Base-by-base conservation (phyloP, 2,113 vertebrate genomes). In the Notiomystis cincta region DNA sequence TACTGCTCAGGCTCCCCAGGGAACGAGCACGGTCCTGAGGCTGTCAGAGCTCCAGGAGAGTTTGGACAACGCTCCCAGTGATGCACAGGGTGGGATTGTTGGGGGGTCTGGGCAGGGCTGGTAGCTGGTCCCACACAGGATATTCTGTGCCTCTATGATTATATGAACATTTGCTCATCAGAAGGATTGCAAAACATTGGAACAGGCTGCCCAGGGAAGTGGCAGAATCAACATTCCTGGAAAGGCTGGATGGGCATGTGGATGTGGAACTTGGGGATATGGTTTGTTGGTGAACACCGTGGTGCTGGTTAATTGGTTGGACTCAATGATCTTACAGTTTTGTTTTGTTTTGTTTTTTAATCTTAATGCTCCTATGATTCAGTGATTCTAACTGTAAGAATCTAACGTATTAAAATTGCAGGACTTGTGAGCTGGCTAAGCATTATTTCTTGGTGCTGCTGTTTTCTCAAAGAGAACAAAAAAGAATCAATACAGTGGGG, bases 41-140 rank as follows among this genome's bases (percentile, higher is more conserved):
- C 13, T 89, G 45, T 12, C 24, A 40, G 24, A 82, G n/a, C 4
- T 60, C 11, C 21, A 47, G 54, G 11, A 76, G 3, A 1, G 0
- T 40, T 30, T 35, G 17, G n/a, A 7, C 28, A 45, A 7, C 0
- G 0, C 3, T 53, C 17, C 10, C 20, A 47, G n/a, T 53, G 13
- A n/a, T 24, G 24, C 20, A 12, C 30, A 31, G 24, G 9, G 3
- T 60, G 20, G 14, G 30, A 53, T 9, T 4, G 8, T 17, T 45
- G 9, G 7, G 6, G 6, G 25, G 24, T 35, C 24, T 15, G 10
- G 30, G 30, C 24, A 67, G 20, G 16, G 6, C 12, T 5, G 5
- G 8, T 8, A 17, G 23, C 0, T 38, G 27, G 7, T 53, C 33
- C 19, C 13, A 20, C 9, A 12, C 33, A 53, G 24, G 23, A 18